These are phyloP conservation scores for Enteromius trimaculatus DNA, from an alignment of 2,797 vertebrate species.

Conservation along the genomic window DNA sequence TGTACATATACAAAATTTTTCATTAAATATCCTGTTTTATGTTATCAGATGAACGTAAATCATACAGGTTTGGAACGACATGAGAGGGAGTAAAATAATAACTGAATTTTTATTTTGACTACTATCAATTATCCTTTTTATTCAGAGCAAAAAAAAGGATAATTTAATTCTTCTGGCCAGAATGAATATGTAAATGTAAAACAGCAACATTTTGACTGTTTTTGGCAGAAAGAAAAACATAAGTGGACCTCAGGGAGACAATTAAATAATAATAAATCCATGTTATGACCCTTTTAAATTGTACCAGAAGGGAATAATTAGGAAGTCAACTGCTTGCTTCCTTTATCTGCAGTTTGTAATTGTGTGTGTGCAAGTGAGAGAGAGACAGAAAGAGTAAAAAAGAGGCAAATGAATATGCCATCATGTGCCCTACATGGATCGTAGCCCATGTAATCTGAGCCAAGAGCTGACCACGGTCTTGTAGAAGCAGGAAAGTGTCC, in stretches of 20 bases:
- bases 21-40: not conserved
- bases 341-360: not conserved
- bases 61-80: not conserved
- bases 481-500: conserved; percentile 32
- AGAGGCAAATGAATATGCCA: conserved; percentile 13
- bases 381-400: not conserved
- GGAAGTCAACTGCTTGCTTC: not conserved
- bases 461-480: conserved; percentile 46
- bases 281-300: not conserved
- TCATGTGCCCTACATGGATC: conserved; percentile 30
- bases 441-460: conserved; percentile 51
- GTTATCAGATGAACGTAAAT: not conserved
- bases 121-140: not conserved
- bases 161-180: not conserved
- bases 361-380: not conserved
- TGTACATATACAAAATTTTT: not conserved
- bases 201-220: not conserved
- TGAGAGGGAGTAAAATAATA: not conserved
- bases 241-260: not conserved
- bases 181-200: too few species aligned
- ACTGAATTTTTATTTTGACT: not conserved
- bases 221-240: not conserved
- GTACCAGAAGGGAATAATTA: not conserved
- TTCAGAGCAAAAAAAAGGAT: not conserved
- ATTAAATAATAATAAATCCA: not conserved